A percentile compares a stretch with the other conserved stretches of the same genome.
Conservation (phyloP, 2,888 invertebrate genomes). For the Gymnosoma rotundatum region DNA sequence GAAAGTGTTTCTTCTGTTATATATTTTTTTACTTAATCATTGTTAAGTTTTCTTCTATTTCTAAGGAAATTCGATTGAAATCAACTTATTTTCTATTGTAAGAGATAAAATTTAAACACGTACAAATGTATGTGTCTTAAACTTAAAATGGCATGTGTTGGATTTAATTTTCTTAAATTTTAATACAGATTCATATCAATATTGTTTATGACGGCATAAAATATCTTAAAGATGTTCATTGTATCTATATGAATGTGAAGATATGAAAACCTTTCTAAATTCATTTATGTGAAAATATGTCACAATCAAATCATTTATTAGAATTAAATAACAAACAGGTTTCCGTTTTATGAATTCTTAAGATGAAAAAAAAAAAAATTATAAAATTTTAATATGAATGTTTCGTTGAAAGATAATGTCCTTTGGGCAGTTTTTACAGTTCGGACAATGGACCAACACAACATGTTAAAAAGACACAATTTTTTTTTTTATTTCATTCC, state of each 20-base stretch:
- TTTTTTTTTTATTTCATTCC: constrained; percentile 28
- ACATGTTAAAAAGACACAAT: constrained; percentile 2
- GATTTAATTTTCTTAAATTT: constrained; percentile 55
- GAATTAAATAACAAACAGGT: constrained; percentile 27
- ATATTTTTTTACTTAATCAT: not conserved
- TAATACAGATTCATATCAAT: constrained; percentile 51
- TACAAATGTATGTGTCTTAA: not conserved
- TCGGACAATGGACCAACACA: constrained; percentile 42
- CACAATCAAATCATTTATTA: constrained; percentile 61
- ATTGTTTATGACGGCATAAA: constrained; percentile 26
- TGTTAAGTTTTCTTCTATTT: constrained; percentile 2
- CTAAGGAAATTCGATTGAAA: constrained; percentile 1
- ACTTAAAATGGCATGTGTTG: constrained; percentile 53
- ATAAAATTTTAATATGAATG: constrained; percentile 55
- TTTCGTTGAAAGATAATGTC: constrained; percentile 60
- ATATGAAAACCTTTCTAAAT: constrained; percentile 39
- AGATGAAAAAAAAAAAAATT: not conserved
- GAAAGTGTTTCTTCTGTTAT: constrained; percentile 64
- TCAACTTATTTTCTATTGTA: too few relatives aligned
- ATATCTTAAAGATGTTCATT: not conserved
- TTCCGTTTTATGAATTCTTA: not conserved
- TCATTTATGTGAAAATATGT: constrained; percentile 62
- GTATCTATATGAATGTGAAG: not conserved
- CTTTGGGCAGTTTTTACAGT: constrained; percentile 51
- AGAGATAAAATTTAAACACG: not conserved